Evolutionary conservation across 2,113 vertebrate species (phyloP).

Genomic region (Pampusana beccarii): DNA sequence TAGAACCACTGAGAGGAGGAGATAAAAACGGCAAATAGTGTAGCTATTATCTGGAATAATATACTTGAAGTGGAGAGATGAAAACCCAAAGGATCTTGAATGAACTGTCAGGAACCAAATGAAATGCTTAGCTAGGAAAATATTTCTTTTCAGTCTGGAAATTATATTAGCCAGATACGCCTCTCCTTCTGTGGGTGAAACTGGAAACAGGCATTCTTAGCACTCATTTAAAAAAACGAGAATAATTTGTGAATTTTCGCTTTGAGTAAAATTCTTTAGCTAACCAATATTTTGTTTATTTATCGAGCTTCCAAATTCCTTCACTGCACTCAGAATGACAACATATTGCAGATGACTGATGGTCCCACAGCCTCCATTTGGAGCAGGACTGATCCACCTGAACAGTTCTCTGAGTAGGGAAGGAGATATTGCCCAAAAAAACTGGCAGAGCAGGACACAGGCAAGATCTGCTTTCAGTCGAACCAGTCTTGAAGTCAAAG

Average conservation of each 20-base stretch:
- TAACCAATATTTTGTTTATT: neutral
- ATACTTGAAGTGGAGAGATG: neutral
- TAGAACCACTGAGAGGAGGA: neutral
- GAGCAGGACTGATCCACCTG: neutral
- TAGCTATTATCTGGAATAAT: neutral
- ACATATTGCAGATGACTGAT: neutral
- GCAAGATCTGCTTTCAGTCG: neutral
- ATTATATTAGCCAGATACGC: neutral
- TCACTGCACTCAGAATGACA: neutral
- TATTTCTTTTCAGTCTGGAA: neutral
- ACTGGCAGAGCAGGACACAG: neutral
- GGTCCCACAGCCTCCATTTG: neutral
- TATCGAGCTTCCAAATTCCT: neutral
- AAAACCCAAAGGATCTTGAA: neutral
- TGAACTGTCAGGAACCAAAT: neutral
- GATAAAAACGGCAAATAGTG: conserved; percentile 20
- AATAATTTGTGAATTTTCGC: neutral
- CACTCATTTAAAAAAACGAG: accelerated
- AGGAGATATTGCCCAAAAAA: neutral
- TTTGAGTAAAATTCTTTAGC: neutral
- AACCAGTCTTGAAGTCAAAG: neutral
- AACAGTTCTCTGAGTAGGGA: neutral
- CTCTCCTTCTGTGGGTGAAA: neutral
- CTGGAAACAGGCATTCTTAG: neutral
- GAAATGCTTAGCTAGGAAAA: conserved; percentile 24